Percentiles rank a stretch among this genome's conserved stretches.
These are phyloP conservation scores for Luffia ferchaultella DNA, from an alignment of 2,888 invertebrate genomes.

Conservation along the genomic window DNA sequence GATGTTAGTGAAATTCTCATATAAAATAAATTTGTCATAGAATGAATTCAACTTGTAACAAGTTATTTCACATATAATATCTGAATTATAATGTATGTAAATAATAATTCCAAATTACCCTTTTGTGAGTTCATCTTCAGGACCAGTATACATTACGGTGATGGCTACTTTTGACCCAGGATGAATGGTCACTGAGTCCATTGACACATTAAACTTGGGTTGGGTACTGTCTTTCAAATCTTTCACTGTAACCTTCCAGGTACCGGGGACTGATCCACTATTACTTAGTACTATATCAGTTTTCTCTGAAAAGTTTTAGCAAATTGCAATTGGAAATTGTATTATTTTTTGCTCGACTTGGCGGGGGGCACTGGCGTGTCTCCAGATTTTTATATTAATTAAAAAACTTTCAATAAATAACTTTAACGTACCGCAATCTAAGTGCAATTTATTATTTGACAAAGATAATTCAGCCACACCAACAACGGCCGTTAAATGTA, in stretches of 20 bases:
- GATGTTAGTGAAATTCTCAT: too few species aligned
- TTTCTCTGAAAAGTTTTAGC: neutral
- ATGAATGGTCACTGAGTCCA: constrained; percentile 31
- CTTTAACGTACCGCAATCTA: constrained; percentile 30
- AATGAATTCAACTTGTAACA: neutral
- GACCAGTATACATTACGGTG: constrained; percentile 31
- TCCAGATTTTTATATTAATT: too few species aligned
- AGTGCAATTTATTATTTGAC: constrained; percentile 25
- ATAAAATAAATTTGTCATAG: neutral
- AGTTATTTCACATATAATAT: neutral
- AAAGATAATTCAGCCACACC: constrained; percentile 33
- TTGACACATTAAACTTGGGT: constrained; percentile 30
- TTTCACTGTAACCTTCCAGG: constrained; percentile 34
- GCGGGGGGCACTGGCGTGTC: too few species aligned
- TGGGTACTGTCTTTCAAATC: constrained; percentile 19
- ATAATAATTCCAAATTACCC: constrained; percentile 25
- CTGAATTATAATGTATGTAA: neutral
- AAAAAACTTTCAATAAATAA: neutral
- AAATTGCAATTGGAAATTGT: too few species aligned
- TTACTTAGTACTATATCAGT: constrained; percentile 27
- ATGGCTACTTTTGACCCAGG: constrained; percentile 28
- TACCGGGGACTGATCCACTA: constrained; percentile 34
- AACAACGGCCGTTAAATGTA: constrained; percentile 36
- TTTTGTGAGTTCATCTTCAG: constrained; percentile 27
- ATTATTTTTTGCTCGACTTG: too few species aligned